These are phyloP conservation scores for Epizoanthus illoricatus DNA, from an alignment of 92 coral and sea anemone genomes.

Conservation along the genomic window DNA sequence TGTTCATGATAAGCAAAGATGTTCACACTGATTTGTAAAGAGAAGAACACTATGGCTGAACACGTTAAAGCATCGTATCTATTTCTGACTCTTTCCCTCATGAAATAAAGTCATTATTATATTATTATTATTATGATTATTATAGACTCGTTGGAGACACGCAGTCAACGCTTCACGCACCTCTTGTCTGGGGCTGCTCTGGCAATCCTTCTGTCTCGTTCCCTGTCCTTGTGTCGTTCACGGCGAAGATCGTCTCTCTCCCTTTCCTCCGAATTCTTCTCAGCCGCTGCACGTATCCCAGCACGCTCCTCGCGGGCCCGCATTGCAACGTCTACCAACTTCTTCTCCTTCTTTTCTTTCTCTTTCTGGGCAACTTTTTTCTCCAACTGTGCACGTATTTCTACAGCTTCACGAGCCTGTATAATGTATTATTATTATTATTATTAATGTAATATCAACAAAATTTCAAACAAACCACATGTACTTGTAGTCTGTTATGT, in stretches of 20 bases:
- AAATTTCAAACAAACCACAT: neutral
- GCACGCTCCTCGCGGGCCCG: constrained; percentile 92
- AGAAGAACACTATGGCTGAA: neutral
- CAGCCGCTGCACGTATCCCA: constrained; percentile 80
- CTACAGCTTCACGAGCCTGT: constrained; percentile 96
- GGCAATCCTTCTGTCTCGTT: constrained; percentile 87
- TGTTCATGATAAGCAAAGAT: too few relatives aligned
- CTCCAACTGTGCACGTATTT: constrained; percentile 91
- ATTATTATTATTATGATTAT: neutral
- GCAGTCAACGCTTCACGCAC: constrained; percentile 22
- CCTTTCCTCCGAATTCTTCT: constrained; percentile 73
- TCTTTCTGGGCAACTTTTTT: constrained; percentile 91
- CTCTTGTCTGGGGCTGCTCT: constrained; percentile 98
- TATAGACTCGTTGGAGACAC: neutral
- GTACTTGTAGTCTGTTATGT: neutral
- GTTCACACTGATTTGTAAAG: neutral
- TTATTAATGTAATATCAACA: neutral
- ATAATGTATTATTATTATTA: too few relatives aligned
- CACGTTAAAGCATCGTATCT: too few relatives aligned
- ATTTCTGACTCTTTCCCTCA: too few relatives aligned
- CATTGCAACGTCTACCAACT: constrained; percentile 82
- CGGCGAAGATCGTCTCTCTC: constrained; percentile 91
- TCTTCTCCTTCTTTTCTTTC: constrained; percentile 91
- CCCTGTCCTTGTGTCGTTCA: constrained; percentile 98
- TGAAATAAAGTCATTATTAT: neutral